phyloP scores from a whole-genome alignment of 1,140 invertebrate species.

The Drosophila truncata region DNA sequence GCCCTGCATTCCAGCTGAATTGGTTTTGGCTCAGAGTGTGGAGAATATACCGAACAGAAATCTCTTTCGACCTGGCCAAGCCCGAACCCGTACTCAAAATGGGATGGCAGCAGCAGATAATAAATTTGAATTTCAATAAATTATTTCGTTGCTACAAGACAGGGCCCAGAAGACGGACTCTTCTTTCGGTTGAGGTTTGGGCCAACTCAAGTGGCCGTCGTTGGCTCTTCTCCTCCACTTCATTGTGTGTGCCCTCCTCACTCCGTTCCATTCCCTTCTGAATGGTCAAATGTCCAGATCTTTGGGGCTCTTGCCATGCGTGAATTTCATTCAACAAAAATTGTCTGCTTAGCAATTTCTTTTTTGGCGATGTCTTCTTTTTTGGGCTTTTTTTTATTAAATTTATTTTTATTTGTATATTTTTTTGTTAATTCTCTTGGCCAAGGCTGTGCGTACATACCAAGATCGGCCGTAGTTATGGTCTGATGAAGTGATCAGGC shows the following conservation, averaged over 20 bases:
- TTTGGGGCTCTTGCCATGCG: constrained; percentile 48
- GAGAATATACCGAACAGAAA: constrained; percentile 21
- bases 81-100: constrained; percentile 23
- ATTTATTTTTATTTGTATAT: constrained; percentile 4
- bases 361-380: constrained; percentile 59
- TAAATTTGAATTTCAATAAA: constrained; percentile 84
- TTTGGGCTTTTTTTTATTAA: neutral
- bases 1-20: constrained; percentile 76
- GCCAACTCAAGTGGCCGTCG: constrained; percentile 12
- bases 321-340: constrained; percentile 78
- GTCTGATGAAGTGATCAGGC: constrained; percentile 76
- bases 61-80: constrained; percentile 54
- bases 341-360: constrained; percentile 74
- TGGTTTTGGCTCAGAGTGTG: constrained; percentile 54
- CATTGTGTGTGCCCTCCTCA: neutral
- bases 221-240: constrained; percentile 43
- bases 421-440: constrained; percentile 47
- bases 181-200: constrained; percentile 20
- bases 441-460: constrained; percentile 46
- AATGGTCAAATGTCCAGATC: constrained; percentile 46
- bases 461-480: constrained; percentile 47
- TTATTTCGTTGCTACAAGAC: constrained; percentile 81
- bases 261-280: constrained; percentile 30
- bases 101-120: constrained; percentile 50
- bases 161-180: constrained; percentile 20